Conservation (phyloP, 2,797 vertebrate genomes). For the Naso thynnoides region DNA sequence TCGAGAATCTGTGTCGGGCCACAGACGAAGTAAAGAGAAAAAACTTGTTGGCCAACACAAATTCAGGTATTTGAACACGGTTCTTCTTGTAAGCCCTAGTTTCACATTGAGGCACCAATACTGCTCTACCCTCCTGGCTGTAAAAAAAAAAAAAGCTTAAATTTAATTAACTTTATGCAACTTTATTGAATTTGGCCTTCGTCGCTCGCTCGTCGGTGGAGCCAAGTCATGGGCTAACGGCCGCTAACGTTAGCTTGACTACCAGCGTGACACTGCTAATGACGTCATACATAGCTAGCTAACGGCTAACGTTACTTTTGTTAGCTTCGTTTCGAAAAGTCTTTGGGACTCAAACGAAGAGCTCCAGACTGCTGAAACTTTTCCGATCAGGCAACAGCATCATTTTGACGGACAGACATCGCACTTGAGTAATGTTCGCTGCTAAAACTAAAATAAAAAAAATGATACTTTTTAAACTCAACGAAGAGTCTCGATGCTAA, state of each 20-base stretch:
- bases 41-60: slow-evolving; percentile 25
- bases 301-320: slow-evolving; percentile 12
- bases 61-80: slow-evolving; percentile 44
- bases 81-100: accelerated
- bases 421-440: accelerated
- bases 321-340: slow-evolving; percentile 23
- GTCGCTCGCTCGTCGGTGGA: slow-evolving; percentile 45
- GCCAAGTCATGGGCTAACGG: slow-evolving; percentile 75
- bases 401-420: accelerated
- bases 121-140: too few species aligned
- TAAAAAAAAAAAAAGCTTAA: too few species aligned
- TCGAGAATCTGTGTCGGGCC: neutral
- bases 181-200: neutral
- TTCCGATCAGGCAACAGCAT: accelerated
- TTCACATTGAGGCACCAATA: neutral
- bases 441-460: neutral
- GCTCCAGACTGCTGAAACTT: neutral
- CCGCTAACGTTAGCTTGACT: slow-evolving; percentile 74
- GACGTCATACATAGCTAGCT: slow-evolving; percentile 11
- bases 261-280: neutral
- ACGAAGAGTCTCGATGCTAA: too few species aligned
- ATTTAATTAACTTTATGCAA: neutral
- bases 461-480: too few species aligned
- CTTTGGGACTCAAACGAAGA: neutral
- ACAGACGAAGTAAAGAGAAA: neutral